Conservation (phyloP, 2,797 vertebrate genomes). For the Coluber constrictor region DNA sequence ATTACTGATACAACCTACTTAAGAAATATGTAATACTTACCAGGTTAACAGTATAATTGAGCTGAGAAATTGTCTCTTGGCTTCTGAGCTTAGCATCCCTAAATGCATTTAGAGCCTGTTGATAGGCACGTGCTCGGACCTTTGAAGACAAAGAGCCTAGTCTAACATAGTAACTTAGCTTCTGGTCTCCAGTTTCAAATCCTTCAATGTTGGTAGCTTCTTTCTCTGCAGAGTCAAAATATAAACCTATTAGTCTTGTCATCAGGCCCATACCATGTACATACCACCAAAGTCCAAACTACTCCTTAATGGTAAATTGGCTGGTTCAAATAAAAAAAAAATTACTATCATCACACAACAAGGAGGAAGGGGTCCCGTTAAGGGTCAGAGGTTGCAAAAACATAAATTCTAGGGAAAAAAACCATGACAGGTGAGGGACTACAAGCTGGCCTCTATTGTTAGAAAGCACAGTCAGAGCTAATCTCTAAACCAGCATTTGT, state of each 20-base stretch:
- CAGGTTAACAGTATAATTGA: slow-evolving; percentile 80
- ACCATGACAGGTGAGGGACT: background rate
- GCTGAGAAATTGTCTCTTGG: slow-evolving; percentile 82
- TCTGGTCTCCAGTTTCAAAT: slow-evolving; percentile 69
- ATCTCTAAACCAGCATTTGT: background rate
- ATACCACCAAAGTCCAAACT: background rate
- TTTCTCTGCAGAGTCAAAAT: slow-evolving; percentile 69
- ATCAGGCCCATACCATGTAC: background rate
- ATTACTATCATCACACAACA: background rate
- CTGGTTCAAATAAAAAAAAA: background rate
- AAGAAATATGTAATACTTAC: slow-evolving; percentile 68
- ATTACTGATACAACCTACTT: too few species aligned
- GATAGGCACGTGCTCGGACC: slow-evolving; percentile 81
- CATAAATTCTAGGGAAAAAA: background rate
- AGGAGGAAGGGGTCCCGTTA: background rate
- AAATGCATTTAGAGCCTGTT: slow-evolving; percentile 78
- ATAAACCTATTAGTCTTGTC: background rate
- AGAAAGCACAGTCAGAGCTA: background rate
- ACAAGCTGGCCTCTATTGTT: background rate
- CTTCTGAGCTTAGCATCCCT: slow-evolving; percentile 78
- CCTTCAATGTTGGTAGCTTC: slow-evolving; percentile 75
- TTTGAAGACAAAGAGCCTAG: slow-evolving; percentile 89
- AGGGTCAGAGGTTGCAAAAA: background rate
- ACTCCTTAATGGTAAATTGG: background rate
- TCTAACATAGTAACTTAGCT: slow-evolving; percentile 82